A percentile compares a stretch with the other conserved stretches of the same genome.
Conservation (phyloP, 2,113 vertebrate species). For the Muscicapa adusta region DNA sequence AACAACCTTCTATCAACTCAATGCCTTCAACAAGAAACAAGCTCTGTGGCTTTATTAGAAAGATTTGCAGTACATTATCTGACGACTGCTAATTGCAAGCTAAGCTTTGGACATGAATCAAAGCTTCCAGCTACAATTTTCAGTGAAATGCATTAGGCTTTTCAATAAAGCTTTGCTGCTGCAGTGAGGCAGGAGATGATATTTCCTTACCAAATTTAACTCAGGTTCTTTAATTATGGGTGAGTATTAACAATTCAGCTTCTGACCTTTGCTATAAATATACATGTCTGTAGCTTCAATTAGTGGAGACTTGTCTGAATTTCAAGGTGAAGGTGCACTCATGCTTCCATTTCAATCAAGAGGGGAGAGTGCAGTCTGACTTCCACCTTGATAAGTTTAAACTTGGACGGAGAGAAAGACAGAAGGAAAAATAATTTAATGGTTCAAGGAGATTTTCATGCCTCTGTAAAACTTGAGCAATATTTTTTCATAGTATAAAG, state of each 20-base stretch:
- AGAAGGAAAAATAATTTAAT: neutral
- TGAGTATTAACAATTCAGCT: neutral
- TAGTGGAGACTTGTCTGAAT: neutral
- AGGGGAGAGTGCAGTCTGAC: neutral
- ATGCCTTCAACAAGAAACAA: neutral
- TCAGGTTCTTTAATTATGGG: neutral
- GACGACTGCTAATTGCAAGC: conserved; percentile 35
- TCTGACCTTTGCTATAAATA: conserved; percentile 2
- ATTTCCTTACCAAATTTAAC: conserved; percentile 4
- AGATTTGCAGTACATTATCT: conserved; percentile 43
- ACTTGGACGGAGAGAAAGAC: neutral
- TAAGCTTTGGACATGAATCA: neutral
- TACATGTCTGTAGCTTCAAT: neutral
- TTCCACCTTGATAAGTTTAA: neutral
- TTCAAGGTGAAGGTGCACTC: neutral
- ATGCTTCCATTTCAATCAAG: neutral
- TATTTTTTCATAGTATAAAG: neutral
- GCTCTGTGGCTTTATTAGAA: conserved; percentile 14
- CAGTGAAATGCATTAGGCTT: neutral
- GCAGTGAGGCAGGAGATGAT: neutral
- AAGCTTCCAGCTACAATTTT: conserved; percentile 24
- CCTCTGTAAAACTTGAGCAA: neutral
- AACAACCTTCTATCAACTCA: conserved; percentile 6
- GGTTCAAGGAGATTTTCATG: neutral
- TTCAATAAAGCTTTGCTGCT: neutral